Conservation (phyloP, 1,140 invertebrate genomes). For the Hyles vespertilio region DNA sequence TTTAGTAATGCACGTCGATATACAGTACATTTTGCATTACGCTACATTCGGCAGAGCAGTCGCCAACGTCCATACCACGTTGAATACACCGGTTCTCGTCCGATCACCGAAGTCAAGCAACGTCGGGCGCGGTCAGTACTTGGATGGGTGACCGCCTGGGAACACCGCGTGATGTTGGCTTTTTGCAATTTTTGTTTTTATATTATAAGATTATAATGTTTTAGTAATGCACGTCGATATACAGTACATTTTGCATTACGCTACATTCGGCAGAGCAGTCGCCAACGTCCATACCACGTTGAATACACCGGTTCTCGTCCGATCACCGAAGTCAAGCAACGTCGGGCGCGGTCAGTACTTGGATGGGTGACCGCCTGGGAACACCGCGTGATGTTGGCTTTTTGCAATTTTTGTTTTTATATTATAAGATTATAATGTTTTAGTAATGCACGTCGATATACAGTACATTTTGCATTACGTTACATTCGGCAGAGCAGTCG, state of each 20-base stretch:
- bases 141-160: slow-evolving; percentile 25
- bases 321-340: slow-evolving; percentile 29
- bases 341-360: slow-evolving; percentile 24
- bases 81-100: slow-evolving; percentile 25
- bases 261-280: too few relatives aligned
- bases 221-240: too few relatives aligned
- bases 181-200: slow-evolving; percentile 6
- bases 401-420: slow-evolving; percentile 5
- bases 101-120: slow-evolving; percentile 26
- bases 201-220: too few relatives aligned
- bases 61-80: slow-evolving; percentile 18
- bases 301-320: slow-evolving; percentile 25
- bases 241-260: too few relatives aligned
- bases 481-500: too few relatives aligned
- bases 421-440: too few relatives aligned
- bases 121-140: slow-evolving; percentile 24
- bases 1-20: too few relatives aligned
- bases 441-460: too few relatives aligned
- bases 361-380: slow-evolving; percentile 25
- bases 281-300: too few relatives aligned
- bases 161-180: slow-evolving; percentile 22
- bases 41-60: background rate
- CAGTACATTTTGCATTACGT: too few relatives aligned
- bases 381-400: slow-evolving; percentile 22
- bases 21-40: too few relatives aligned